A percentile compares a stretch with the other conserved stretches of the same genome.
phyloP scores from a whole-genome alignment of 1,140 invertebrate genomes.

The Stegodyphus mimosarum region DNA sequence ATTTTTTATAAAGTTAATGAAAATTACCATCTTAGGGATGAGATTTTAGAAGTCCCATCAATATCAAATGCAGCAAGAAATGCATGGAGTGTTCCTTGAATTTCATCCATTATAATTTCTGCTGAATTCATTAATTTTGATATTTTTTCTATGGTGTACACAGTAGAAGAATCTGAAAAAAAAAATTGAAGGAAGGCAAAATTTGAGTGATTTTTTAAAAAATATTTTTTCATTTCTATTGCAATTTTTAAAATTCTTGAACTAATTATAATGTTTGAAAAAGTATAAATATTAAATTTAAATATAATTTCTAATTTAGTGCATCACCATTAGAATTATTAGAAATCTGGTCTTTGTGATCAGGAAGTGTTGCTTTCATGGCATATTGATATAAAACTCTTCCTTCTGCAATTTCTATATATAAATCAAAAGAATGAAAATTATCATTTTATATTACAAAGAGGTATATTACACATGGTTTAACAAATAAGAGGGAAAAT shows the following conservation, averaged over 20 bases:
- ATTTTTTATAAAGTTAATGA: not conserved
- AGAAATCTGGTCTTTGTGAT: not conserved
- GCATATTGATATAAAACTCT: constrained; percentile 54
- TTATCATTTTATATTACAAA: too few relatives aligned
- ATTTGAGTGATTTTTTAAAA: not conserved
- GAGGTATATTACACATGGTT: too few relatives aligned
- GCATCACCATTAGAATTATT: too few relatives aligned
- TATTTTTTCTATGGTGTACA: constrained; percentile 36
- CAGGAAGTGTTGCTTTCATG: constrained; percentile 28
- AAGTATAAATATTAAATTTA: too few relatives aligned
- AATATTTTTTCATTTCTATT: too few relatives aligned
- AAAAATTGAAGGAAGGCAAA: not conserved
- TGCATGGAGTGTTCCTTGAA: constrained; percentile 29
- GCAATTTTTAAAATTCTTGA: too few relatives aligned
- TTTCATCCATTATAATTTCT: constrained; percentile 26
- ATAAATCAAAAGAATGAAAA: too few relatives aligned
- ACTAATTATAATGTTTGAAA: too few relatives aligned
- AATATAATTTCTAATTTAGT: too few relatives aligned
- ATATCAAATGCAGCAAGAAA: constrained; percentile 34
- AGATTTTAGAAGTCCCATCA: constrained; percentile 20
- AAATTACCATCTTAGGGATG: constrained; percentile 30
- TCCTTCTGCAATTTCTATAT: constrained; percentile 40
- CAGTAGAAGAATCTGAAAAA: constrained; percentile 18
- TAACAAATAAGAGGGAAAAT: not conserved
- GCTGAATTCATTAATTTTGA: constrained; percentile 26